A percentile compares a stretch with the other conserved stretches of the same genome.
phyloP scores from a whole-genome alignment of 2,113 vertebrate genomes.

The Tenebrosternarchus preto region DNA sequence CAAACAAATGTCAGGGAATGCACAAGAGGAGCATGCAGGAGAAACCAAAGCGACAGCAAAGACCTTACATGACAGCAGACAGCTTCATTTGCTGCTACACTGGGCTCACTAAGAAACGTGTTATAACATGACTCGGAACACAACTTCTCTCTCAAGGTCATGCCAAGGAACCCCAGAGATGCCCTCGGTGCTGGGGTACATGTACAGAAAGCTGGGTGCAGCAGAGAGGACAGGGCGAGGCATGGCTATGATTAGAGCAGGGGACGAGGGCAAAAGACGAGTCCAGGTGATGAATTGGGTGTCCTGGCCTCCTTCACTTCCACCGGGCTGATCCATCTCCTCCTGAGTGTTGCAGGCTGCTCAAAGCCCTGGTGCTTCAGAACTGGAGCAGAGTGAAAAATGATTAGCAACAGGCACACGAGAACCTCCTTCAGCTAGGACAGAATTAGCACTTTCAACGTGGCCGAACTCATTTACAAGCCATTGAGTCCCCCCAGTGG shows the following conservation, averaged over 20 bases:
- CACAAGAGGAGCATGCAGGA: neutral
- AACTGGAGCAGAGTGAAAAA: slow-evolving; percentile 75
- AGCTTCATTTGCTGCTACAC: no score
- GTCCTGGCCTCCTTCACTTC: slow-evolving; percentile 52
- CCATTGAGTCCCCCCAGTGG: slow-evolving; percentile 19
- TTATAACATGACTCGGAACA: slow-evolving; percentile 8
- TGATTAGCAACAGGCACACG: slow-evolving; percentile 60
- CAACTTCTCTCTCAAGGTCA: slow-evolving; percentile 26
- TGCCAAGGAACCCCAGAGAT: neutral
- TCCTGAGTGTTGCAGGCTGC: slow-evolving; percentile 40
- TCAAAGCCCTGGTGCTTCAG: slow-evolving; percentile 34
- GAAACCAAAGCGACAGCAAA: neutral
- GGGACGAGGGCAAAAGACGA: slow-evolving; percentile 22
- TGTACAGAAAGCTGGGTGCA: neutral
- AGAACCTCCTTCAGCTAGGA: slow-evolving; percentile 67
- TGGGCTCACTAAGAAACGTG: neutral
- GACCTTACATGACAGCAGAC: neutral
- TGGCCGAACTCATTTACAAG: slow-evolving; percentile 50
- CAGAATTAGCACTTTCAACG: slow-evolving; percentile 65
- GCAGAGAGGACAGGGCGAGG: slow-evolving; percentile 6
- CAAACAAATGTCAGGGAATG: neutral
- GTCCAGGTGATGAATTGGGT: slow-evolving; percentile 47
- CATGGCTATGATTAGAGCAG: slow-evolving; percentile 24
- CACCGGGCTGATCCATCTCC: slow-evolving; percentile 48
- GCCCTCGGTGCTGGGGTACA: neutral